These are phyloP conservation scores for Harpalus rubripes DNA, from an alignment of 2,888 invertebrate genomes.

Conservation along the genomic window DNA sequence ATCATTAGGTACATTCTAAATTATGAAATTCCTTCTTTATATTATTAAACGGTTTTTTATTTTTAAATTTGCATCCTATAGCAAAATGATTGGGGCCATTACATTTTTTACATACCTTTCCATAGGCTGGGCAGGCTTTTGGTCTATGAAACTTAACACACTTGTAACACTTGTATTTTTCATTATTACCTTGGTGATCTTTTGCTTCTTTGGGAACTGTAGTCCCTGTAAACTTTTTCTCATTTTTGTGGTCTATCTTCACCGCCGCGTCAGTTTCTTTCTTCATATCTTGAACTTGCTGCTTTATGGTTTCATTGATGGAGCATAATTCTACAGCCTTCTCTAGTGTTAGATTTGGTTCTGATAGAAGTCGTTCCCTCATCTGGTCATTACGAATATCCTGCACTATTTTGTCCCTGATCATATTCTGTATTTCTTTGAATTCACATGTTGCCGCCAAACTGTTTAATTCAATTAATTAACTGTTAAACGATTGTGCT, in stretches of 20 bases:
- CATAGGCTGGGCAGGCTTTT: neutral
- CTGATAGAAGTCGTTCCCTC: neutral
- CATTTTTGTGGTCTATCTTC: neutral
- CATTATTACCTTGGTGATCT: neutral
- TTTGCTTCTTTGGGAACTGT: neutral
- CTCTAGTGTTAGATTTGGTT: neutral
- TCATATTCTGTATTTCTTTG: neutral
- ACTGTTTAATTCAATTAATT: neutral
- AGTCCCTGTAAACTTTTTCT: no score
- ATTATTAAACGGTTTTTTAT: neutral
- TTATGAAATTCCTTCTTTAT: conserved; percentile 10
- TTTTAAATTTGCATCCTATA: conserved; percentile 17
- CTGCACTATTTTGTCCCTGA: conserved; percentile 14
- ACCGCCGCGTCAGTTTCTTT: neutral
- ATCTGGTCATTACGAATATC: neutral
- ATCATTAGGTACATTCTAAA: neutral
- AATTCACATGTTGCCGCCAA: neutral
- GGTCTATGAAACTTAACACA: neutral
- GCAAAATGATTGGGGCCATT: conserved; percentile 11
- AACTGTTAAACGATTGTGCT: neutral
- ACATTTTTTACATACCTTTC: conserved; percentile 26
- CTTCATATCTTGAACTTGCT: conserved; percentile 3
- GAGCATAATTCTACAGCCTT: conserved; percentile 9
- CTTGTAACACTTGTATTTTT: conserved; percentile 18
- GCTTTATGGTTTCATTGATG: conserved; percentile 5